Conservation (phyloP, 2,113 vertebrate species). For the Aix galericulata region DNA sequence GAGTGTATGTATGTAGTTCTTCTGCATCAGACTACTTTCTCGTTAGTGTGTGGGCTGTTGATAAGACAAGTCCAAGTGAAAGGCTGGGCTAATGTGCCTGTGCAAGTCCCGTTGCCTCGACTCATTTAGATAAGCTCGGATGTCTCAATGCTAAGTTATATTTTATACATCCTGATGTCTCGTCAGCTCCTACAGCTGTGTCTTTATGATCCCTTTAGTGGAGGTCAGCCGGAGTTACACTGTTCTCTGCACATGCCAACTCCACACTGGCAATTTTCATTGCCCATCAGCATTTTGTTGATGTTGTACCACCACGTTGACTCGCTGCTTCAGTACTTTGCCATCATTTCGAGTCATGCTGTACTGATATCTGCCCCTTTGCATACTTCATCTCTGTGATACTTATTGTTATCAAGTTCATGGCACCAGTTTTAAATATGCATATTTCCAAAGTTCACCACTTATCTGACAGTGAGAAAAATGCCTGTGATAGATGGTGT, state of each 20-base stretch:
- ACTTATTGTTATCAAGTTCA: background rate
- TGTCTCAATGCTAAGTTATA: background rate
- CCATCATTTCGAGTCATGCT: background rate
- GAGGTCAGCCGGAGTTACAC: background rate
- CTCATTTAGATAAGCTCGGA: background rate
- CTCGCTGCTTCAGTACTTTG: background rate
- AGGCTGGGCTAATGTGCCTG: background rate
- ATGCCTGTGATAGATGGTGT: background rate
- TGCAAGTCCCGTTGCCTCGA: background rate
- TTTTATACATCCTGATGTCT: background rate
- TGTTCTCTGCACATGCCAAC: background rate
- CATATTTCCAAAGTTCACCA: slow-evolving; percentile 32
- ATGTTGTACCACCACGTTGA: background rate
- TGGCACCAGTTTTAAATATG: background rate
- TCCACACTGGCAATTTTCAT: rapidly evolving
- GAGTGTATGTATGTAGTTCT: background rate
- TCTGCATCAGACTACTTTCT: background rate
- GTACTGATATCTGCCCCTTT: background rate
- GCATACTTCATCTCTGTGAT: background rate
- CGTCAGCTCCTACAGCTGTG: background rate
- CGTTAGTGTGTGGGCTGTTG: rapidly evolving
- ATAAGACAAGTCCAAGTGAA: background rate
- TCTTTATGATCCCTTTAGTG: background rate
- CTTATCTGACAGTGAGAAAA: background rate
- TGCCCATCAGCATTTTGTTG: slow-evolving; percentile 18